Evolutionary conservation across 2,797 vertebrate genomes (phyloP).

Genomic region (Sciurus vulgaris): DNA sequence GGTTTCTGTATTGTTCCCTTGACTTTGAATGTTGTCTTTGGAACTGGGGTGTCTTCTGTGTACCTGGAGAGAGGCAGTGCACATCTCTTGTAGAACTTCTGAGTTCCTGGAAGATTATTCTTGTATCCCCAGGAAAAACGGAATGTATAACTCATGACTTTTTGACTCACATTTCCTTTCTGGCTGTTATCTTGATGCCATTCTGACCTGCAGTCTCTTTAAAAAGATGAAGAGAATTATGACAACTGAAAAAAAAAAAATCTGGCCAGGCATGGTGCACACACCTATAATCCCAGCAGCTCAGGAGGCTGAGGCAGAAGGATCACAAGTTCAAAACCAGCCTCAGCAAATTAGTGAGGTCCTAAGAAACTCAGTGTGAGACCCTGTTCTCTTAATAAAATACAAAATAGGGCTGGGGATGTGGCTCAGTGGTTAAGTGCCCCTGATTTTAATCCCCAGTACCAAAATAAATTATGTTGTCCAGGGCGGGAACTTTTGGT

Average conservation of each 20-base stretch:
- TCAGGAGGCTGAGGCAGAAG: too few species aligned
- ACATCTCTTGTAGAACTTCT: not conserved
- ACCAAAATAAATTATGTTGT: not conserved
- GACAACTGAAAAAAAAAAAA: not conserved
- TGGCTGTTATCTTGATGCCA: not conserved
- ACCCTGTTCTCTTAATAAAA: too few species aligned
- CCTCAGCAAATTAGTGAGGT: too few species aligned
- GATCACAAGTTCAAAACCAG: too few species aligned
- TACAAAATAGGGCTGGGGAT: too few species aligned
- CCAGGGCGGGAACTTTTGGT: not conserved
- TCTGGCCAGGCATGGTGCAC: too few species aligned
- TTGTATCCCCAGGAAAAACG: not conserved
- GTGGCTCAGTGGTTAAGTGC: too few species aligned
- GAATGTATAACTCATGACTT: not conserved
- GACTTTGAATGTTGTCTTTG: conserved; percentile 27
- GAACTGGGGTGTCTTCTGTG: not conserved
- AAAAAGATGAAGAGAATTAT: not conserved
- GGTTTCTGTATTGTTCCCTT: not conserved
- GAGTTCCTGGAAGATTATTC: not conserved
- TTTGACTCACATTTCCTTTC: not conserved
- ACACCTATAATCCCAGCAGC: too few species aligned
- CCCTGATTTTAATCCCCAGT: too few species aligned
- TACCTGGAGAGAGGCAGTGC: not conserved
- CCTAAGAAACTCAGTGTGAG: too few species aligned
- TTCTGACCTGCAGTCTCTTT: not conserved